A percentile compares a stretch with the other conserved stretches of the same genome.
Evolutionary conservation across 1,140 invertebrate genomes (phyloP).

Genomic region (Rhopalosiphum padi): DNA sequence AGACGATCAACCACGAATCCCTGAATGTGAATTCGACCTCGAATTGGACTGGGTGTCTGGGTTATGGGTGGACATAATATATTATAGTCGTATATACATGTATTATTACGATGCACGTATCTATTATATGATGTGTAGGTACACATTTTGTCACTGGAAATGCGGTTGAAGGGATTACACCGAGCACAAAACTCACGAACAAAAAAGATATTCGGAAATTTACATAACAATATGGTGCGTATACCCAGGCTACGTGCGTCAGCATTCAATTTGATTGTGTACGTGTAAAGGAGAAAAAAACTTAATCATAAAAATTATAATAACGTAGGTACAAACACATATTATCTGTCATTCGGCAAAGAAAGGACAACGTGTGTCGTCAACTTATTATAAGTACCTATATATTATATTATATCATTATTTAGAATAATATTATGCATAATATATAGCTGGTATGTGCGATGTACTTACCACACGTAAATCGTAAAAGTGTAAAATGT

Average conservation of each 20-base stretch:
- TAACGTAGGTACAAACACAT: background rate
- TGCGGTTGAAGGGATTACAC: constrained; percentile 33
- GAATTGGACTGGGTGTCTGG: too few relatives aligned
- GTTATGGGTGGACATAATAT: background rate
- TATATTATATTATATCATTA: background rate
- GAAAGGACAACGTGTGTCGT: background rate
- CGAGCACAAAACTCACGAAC: background rate
- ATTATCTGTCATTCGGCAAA: background rate
- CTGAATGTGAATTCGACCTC: background rate
- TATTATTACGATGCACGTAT: background rate
- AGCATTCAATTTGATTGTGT: constrained; percentile 3
- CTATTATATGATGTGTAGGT: background rate
- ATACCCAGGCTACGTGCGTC: background rate
- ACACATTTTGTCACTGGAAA: background rate
- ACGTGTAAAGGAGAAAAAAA: background rate
- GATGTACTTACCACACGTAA: background rate
- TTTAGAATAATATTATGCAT: constrained; percentile 3
- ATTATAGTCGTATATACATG: background rate
- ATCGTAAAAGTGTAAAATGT: background rate
- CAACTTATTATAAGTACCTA: background rate
- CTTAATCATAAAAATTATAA: constrained; percentile 25
- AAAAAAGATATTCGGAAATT: constrained; percentile 24
- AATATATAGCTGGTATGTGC: background rate
- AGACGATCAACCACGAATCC: background rate
- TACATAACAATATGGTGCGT: constrained; percentile 33